Conservation (phyloP, 2,113 vertebrate species). For the Bungarus multicinctus region DNA sequence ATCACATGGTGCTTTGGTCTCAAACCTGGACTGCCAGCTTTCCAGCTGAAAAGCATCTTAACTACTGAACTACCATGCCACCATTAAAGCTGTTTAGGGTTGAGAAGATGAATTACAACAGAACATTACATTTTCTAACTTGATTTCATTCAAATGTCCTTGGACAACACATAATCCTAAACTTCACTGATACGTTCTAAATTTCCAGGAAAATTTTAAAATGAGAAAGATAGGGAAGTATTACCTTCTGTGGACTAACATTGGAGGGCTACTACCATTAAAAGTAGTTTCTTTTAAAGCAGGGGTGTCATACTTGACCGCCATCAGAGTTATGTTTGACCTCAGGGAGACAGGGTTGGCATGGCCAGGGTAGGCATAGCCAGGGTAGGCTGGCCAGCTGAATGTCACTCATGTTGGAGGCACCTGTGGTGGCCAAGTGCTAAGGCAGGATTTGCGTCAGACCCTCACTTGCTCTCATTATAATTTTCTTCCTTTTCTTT, state of each 20-base stretch:
- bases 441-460: no score
- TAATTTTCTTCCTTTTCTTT: no score
- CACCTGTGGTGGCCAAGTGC: no score
- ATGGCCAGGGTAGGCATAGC: no score
- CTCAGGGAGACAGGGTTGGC: no score
- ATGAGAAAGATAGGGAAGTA: neutral
- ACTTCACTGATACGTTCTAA: neutral
- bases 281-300: neutral
- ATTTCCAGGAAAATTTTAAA: neutral
- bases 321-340: no score
- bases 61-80: neutral
- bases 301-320: no score
- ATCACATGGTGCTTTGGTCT: neutral
- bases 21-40: neutral
- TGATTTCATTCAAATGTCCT: neutral
- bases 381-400: no score
- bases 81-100: neutral
- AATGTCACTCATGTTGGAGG: no score
- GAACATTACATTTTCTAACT: neutral
- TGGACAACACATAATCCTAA: neutral
- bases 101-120: neutral
- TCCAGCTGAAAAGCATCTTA: neutral
- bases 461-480: no score
- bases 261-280: neutral
- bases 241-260: neutral